Evolutionary conservation across 2,888 invertebrate species (phyloP).

Genomic region (Luperina testacea): DNA sequence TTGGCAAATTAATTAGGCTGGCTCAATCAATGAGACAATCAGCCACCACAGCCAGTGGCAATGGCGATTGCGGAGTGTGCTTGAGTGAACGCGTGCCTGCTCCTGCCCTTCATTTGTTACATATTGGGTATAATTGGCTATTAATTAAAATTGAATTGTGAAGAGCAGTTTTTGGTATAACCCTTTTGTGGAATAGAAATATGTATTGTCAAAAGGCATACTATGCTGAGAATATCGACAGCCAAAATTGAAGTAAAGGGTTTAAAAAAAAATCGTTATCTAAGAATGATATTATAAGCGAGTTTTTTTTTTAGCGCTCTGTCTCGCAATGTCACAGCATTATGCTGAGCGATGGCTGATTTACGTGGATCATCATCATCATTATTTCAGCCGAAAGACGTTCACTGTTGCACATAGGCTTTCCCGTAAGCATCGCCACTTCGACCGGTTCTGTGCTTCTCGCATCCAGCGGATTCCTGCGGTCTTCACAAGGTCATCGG

Average conservation of each 20-base stretch:
- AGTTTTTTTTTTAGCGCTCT: background rate
- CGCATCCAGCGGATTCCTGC: background rate
- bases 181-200: background rate
- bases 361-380: background rate
- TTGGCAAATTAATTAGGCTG: constrained; percentile 8
- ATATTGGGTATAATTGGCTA: background rate
- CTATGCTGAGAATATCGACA: background rate
- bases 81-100: constrained; percentile 46
- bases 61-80: constrained; percentile 48
- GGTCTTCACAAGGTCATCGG: background rate
- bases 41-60: constrained; percentile 43
- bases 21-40: constrained; percentile 74
- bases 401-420: background rate
- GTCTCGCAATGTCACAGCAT: background rate
- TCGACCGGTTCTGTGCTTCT: background rate
- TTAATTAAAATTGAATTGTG: constrained; percentile 12
- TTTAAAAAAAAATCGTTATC: background rate
- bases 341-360: background rate
- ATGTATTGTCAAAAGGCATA: background rate
- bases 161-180: background rate
- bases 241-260: background rate
- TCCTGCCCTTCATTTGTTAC: constrained; percentile 11
- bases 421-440: background rate
- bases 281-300: background rate
- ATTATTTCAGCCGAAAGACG: background rate